Percentiles rank a stretch among this genome's conserved stretches.
These are phyloP conservation scores for Brachyhypopomus occidentalis DNA, from an alignment of 2,113 vertebrate genomes.

Conservation along the genomic window DNA sequence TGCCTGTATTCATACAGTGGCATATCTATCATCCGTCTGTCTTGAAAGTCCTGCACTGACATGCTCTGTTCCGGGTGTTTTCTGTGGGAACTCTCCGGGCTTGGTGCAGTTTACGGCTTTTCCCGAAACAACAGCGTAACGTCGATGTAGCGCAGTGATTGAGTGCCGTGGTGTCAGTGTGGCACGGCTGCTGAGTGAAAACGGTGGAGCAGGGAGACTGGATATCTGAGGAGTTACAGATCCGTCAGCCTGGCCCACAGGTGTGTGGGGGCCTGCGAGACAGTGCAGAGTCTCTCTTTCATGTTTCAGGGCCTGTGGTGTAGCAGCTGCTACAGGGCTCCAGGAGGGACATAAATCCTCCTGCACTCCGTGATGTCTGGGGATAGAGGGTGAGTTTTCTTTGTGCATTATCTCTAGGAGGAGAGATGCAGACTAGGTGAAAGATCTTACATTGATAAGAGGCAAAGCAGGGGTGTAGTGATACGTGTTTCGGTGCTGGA, in stretches of 20 bases:
- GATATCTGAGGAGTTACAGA: not conserved
- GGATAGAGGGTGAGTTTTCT: slow-evolving; percentile 38
- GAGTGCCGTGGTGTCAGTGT: not conserved
- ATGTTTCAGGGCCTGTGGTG: slow-evolving; percentile 47
- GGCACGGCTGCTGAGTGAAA: not conserved
- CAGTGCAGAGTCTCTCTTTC: slow-evolving; percentile 41
- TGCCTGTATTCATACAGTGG: too few relatives aligned
- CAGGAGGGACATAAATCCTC: slow-evolving; percentile 49
- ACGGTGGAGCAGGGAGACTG: not conserved
- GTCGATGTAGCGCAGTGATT: not conserved
- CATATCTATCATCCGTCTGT: too few relatives aligned
- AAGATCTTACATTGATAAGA: slow-evolving; percentile 20
- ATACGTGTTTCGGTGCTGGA: not conserved
- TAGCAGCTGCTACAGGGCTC: slow-evolving; percentile 45
- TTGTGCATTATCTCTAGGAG: slow-evolving; percentile 20
- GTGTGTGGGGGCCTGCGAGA: slow-evolving; percentile 40
- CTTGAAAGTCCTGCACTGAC: not conserved
- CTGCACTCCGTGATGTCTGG: slow-evolving; percentile 37
- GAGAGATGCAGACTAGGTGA: slow-evolving; percentile 17
- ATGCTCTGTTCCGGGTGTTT: not conserved
- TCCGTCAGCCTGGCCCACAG: slow-evolving; percentile 28
- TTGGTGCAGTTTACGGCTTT: not conserved
- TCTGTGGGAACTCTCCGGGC: not conserved
- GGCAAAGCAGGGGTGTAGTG: not conserved
- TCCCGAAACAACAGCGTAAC: not conserved